Evolutionary conservation across 2,797 vertebrate species (phyloP), one percentile per base, ranked within the genome.

Genomic region (Gallinago stenura): DNA sequence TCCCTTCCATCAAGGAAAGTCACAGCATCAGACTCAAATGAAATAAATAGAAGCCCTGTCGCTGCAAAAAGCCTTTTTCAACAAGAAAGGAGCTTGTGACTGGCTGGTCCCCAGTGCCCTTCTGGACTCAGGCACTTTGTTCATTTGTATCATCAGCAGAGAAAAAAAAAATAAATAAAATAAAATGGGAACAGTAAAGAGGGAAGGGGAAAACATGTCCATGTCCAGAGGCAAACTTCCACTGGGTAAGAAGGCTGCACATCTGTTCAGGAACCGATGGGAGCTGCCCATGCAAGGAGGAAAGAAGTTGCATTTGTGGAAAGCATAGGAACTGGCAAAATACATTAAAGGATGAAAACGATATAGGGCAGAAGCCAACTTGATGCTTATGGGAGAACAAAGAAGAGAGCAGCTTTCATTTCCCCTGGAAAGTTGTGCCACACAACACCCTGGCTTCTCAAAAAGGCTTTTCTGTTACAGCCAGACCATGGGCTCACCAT

Each of bases 211-310:
- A 87, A n/a, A 61, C 15, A 48, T 5, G 21, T 16, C 37, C 28
- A 56, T 1, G 6, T 58, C 19, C 41, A 85, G 53, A 73, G 12
- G 19, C 26, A 4, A 1, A 3, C 15, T 85, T 69, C 30, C 33
- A 61, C 31, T 7, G 1, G 4, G 28, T 48, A 64, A 66, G 26
- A 69, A 45, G 33, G 65, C 45, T 1, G 2, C 9, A 33, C 4
- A 15, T 46, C 43, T 73, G 56, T 68, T 56, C 9, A 33, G 45
- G 26, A 26, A 35, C 41, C 18, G 7, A 6, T 9, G 7, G 19
- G 12, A 71, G 39, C 0, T 1, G 64, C 13, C 21, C 8, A 10
- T 4, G 4, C 0, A 0, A 15, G 9, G 20, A n/a, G 15, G 10
- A n/a, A 43, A 54, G 20, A 51, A 56, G 8, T 13, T 24, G 5